phyloP scores from a whole-genome alignment of 2,113 vertebrate genomes.

The Gnathonemus longibarbis region DNA sequence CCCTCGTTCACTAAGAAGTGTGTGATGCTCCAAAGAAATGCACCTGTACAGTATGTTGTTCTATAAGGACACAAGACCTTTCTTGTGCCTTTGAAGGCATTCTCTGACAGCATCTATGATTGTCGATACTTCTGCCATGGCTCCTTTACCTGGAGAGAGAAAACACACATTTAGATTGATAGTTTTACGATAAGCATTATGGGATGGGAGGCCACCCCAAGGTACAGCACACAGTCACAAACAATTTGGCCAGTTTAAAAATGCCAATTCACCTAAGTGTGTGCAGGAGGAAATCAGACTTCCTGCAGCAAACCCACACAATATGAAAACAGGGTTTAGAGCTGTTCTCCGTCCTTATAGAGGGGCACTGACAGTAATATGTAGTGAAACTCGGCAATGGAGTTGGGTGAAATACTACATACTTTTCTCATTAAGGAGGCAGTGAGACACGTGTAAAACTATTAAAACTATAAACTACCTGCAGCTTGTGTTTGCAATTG shows the following conservation, averaged over 20 bases:
- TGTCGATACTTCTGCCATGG: constrained; percentile 85
- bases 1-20: background rate
- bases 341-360: too few relatives aligned
- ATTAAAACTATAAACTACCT: background rate
- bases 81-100: constrained; percentile 31
- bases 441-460: background rate
- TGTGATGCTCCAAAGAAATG: background rate
- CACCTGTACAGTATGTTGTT: background rate
- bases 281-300: background rate
- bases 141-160: constrained; percentile 71
- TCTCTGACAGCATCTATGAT: constrained; percentile 68
- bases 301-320: background rate
- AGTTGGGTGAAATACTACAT: background rate
- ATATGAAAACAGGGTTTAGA: background rate
- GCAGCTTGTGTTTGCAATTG: background rate
- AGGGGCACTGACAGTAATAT: background rate
- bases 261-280: background rate
- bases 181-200: background rate
- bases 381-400: background rate
- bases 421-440: background rate
- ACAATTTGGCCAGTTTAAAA: background rate
- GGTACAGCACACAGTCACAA: background rate
- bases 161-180: background rate
- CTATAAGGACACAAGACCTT: constrained; percentile 25
- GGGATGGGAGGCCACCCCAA: background rate